phyloP scores from a whole-genome alignment of 1,140 invertebrate species.

The Lanistes nyassanus region DNA sequence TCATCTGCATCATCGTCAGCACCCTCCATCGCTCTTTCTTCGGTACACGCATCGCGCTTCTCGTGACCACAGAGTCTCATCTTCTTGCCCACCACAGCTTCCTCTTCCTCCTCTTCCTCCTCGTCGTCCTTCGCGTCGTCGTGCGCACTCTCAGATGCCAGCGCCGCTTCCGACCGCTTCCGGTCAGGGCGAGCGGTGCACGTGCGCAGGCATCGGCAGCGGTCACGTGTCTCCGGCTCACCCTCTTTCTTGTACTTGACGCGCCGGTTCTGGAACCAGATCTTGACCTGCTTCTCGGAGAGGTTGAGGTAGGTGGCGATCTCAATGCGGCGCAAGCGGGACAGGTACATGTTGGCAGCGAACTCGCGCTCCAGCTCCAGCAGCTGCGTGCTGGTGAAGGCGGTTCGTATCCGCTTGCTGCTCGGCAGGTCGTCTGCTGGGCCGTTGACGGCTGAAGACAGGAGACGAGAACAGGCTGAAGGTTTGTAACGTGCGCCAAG shows the following conservation, averaged over 20 bases:
- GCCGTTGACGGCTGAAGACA: conserved; percentile 52
- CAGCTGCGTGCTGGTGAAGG: conserved; percentile 73
- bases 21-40: neutral
- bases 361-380: conserved; percentile 73
- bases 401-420: conserved; percentile 71
- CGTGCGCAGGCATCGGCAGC: conserved; percentile 70
- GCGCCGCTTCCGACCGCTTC: neutral
- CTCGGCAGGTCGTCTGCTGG: conserved; percentile 57
- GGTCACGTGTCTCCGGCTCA: conserved; percentile 56
- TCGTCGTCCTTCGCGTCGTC: conserved; percentile 2
- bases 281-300: conserved; percentile 82
- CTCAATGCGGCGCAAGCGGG: conserved; percentile 71
- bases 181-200: conserved; percentile 40
- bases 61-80: neutral
- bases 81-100: neutral
- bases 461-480: no score
- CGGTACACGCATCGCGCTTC: neutral
- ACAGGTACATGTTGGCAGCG: conserved; percentile 72
- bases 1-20: neutral
- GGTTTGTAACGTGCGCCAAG: no score
- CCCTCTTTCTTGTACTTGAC: conserved; percentile 90
- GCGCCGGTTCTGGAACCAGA: conserved; percentile 77
- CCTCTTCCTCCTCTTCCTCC: neutral
- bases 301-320: conserved; percentile 75
- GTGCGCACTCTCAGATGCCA: neutral